Evolutionary conservation across 35 echinoderm and acorn worm species (phyloP), one percentile per base, ranked within the genome.

Genomic region (Apostichopus japonicus): DNA sequence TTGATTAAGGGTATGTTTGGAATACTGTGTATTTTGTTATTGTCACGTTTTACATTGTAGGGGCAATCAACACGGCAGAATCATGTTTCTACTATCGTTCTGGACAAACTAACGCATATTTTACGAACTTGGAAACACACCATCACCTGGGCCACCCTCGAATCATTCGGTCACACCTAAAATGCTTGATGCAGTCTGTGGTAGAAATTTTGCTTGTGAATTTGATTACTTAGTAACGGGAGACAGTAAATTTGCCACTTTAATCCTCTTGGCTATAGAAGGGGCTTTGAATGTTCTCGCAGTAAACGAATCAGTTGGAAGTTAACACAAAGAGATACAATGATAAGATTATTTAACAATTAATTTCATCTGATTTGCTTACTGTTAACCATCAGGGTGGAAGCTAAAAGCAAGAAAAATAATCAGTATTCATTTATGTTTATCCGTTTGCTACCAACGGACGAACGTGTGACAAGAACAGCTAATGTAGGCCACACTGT

Each of bases 401-500:
- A n/a, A n/a, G n/a, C n/a, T n/a, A n/a, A n/a, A n/a, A n/a, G n/a
- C n/a, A n/a, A n/a, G n/a, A n/a, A n/a, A n/a, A n/a, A n/a, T n/a
- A n/a, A n/a, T n/a, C n/a, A n/a, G n/a, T n/a, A n/a, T n/a, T n/a
- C n/a, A n/a, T n/a, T n/a, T n/a, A n/a, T n/a, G n/a, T n/a, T n/a
- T n/a, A n/a, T n/a, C n/a, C n/a, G n/a, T n/a, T n/a, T n/a, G n/a
- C n/a, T n/a, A n/a, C n/a, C n/a, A n/a, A n/a, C n/a, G n/a, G n/a
- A n/a, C n/a, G n/a, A n/a, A n/a, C n/a, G n/a, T n/a, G n/a, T n/a
- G n/a, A n/a, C n/a, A n/a, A n/a, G n/a, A n/a, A n/a, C n/a, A n/a
- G n/a, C n/a, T 19, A 86, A 22, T 86, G 54, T 86, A 22, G 83
- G 54, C 13, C 55, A 86, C 54, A 24, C 54, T 56, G 54, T 86